Evolutionary conservation across 2,888 invertebrate genomes (phyloP), one percentile per base, ranked within the genome.

Genomic region (Catocala fraxini): DNA sequence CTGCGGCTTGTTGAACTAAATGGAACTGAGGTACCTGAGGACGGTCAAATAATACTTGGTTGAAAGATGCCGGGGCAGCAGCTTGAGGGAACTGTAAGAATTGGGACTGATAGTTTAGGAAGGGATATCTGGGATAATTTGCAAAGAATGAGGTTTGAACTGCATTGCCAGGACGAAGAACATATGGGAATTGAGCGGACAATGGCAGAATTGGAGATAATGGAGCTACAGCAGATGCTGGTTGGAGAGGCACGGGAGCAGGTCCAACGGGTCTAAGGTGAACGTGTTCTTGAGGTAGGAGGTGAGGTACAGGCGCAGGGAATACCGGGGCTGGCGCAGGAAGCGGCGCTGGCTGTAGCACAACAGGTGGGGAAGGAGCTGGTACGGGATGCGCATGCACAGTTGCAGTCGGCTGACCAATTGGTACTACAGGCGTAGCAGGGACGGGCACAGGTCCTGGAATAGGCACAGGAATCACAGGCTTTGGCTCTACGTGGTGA

Each of bases 71-170:
- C 0, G 80, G 64, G 25, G 77, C 79, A 0, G 78, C 61, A 4
- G 77, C 66, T n/a, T 82, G 78, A 5, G 80, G 67, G 10, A 86
- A 55, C 12, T 89, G 89, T 15, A 85, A 62, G 1, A 84, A 63
- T 0, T 89, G 86, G 6, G 80, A 80, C 57, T 88, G 91, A 52
- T 88, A 91, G 61, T 90, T 90, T 0, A 89, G 62, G 6, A 91
- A 79, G 0, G 94, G 94, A 74, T 90, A 93, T 67, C 91, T 85
- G 5, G 94, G 94, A 59, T 90, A 94, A 1, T 90, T 91, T 0
- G 94, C 94, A 51, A 94, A 94, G 51, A 85, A 79, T 3, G 94
- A 94, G 4, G 92, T 88, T 65, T 94, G 94, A 0, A 92, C 82
- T 11, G 94, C 89, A 63, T 91, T 89, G 11, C 94, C 94, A 6